Evolutionary conservation across 2,113 vertebrate genomes (phyloP), one percentile per base, ranked within the genome.

Genomic region (Dolichotis patagonum): DNA sequence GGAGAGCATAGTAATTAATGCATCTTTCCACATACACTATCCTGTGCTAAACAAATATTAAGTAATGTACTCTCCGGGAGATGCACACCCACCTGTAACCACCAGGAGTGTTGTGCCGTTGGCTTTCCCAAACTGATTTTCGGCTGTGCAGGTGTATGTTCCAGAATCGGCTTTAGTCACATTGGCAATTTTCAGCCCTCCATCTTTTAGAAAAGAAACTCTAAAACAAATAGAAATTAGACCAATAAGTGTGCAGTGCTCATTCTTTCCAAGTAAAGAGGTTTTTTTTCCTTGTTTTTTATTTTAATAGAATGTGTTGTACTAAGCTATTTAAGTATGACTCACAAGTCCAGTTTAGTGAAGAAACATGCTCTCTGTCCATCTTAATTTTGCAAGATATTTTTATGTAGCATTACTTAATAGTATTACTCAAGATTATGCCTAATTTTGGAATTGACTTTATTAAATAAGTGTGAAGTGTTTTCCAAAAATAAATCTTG

Each of bases 81-180:
- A 88, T 30, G 46, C 16, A 4, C 17, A 95, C 92, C 90, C 95
- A 99, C 99, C 99, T 49, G 99, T 99, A 67, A 99, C 98, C 12
- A 99, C 62, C 94, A 99, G 93, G 91, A 32, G 99, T 71, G 99
- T 99, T 16, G 99, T 98, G 41, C 99, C 99, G 93, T 97, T 99
- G 24, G 99, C 99, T n/a, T 98, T 98, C 89, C 99, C 99, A 98
- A 99, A 99, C 98, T 99, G 99, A 98, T 99, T 99, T 97, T 99
- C 99, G 20, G 99, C 99, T 69, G 99, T 93, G 95, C 99, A 99
- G 0, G 98, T 99, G 97, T 99, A 99, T 96, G 95, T 99, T 88
- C 99, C 99, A 82, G 98, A 98, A 65, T 99, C 99, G 43, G 56
- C 98, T 97, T 98, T 99, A 78, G 99, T 99, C 89, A 99, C 99